Evolutionary conservation across 2,888 invertebrate genomes (phyloP).

Genomic region (Dexiosoma caninum): DNA sequence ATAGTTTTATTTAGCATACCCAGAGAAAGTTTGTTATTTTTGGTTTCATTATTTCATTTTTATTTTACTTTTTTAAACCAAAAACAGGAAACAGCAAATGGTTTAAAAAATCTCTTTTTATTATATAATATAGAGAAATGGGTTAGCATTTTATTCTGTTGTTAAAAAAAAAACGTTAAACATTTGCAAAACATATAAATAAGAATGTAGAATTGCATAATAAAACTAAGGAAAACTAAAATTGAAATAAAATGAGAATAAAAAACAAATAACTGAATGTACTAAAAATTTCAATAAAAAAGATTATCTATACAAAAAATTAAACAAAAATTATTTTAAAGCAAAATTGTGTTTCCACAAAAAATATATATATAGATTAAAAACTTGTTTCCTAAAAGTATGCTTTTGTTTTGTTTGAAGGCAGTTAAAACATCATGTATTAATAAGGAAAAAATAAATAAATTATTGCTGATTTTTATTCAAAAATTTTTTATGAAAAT

Average conservation of each 20-base stretch:
- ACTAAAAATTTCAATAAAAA: neutral
- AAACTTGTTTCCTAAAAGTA: constrained; percentile 10
- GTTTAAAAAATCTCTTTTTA: constrained; percentile 6
- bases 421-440: neutral
- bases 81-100: constrained; percentile 39
- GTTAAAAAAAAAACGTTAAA: constrained; percentile 6
- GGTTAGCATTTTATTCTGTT: constrained; percentile 5
- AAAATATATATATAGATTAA: neutral
- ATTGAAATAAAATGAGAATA: neutral
- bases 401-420: neutral
- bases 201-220: constrained; percentile 24
- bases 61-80: neutral
- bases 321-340: neutral
- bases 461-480: too few relatives aligned
- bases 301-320: constrained; percentile 18
- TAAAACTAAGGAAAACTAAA: constrained; percentile 8
- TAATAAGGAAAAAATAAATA: too few relatives aligned
- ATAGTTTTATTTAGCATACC: constrained; percentile 32
- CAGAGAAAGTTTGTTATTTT: constrained; percentile 17
- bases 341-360: too few relatives aligned
- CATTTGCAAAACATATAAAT: constrained; percentile 30
- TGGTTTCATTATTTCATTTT: neutral
- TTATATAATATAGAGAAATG: constrained; percentile 1
- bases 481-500: too few relatives aligned
- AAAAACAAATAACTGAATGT: neutral